phyloP scores from a whole-genome alignment of 92 coral and sea anemone genomes.

The Siderastrea radians region DNA sequence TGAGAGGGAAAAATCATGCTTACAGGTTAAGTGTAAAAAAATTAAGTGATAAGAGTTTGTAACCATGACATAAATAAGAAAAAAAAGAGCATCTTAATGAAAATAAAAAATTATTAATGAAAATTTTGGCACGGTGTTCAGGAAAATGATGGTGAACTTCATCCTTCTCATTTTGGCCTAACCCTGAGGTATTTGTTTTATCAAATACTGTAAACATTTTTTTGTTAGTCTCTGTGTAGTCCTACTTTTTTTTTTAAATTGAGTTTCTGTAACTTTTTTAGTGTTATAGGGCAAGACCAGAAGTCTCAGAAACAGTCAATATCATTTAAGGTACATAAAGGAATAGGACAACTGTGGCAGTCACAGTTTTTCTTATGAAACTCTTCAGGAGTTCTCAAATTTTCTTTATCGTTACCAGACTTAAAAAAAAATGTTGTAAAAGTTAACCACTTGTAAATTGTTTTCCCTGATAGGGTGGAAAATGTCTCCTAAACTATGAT shows the following conservation, averaged over 20 bases:
- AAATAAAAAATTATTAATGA: too few relatives aligned
- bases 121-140: too few relatives aligned
- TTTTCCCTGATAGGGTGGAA: conserved; percentile 81
- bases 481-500: conserved; percentile 86
- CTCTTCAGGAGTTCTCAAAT: not conserved
- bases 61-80: too few relatives aligned
- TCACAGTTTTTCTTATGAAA: too few relatives aligned
- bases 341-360: not conserved
- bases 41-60: too few relatives aligned
- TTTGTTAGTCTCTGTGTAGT: not conserved
- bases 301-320: conserved; percentile 91
- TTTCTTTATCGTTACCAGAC: not conserved
- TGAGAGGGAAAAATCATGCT: too few relatives aligned
- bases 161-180: too few relatives aligned
- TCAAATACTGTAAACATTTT: not conserved
- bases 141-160: too few relatives aligned
- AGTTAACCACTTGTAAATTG: not conserved
- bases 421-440: not conserved
- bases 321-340: conserved; percentile 82
- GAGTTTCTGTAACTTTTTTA: conserved; percentile 14
- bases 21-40: too few relatives aligned
- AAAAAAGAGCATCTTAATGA: too few relatives aligned
- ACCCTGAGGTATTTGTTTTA: not conserved
- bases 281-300: conserved; percentile 94
- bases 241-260: not conserved